These are phyloP conservation scores for Heliocidaris tuberculata DNA, from an alignment of 35 echinoderm and acorn worm species.

Conservation along the genomic window DNA sequence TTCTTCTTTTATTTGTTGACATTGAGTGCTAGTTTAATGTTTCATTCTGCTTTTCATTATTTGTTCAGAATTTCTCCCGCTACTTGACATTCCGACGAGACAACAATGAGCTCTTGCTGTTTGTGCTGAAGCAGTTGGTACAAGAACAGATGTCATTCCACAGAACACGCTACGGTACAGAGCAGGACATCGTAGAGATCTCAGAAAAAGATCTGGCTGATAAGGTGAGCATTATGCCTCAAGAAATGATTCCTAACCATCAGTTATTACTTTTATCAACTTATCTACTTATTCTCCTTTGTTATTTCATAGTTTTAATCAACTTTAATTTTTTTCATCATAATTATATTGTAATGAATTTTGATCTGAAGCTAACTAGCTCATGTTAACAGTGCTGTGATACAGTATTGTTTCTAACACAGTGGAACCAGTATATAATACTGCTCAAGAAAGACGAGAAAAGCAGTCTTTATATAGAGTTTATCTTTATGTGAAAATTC, in stretches of 20 bases:
- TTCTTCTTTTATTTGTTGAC: too few relatives aligned
- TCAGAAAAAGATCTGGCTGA: slow-evolving; percentile 98
- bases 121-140: slow-evolving; percentile 90
- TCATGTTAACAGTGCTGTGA: background rate
- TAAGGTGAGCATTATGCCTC: slow-evolving; percentile 62
- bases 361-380: background rate
- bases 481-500: too few relatives aligned
- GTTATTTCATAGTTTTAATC: background rate
- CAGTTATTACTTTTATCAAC: background rate
- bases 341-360: background rate
- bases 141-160: slow-evolving; percentile 92
- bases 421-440: too few relatives aligned
- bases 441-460: too few relatives aligned
- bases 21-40: too few relatives aligned
- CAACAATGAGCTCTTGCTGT: slow-evolving; percentile 97
- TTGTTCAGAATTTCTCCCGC: slow-evolving; percentile 84
- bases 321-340: background rate
- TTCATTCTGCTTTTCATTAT: background rate
- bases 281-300: background rate
- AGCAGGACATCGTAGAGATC: slow-evolving; percentile 94
- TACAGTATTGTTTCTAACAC: too few relatives aligned
- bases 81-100: slow-evolving; percentile 91
- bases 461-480: too few relatives aligned
- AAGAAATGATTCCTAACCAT: background rate
- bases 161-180: slow-evolving; percentile 82